Evolutionary conservation across 2,888 invertebrate species (phyloP).

Genomic region (Drosophila mettleri): DNA sequence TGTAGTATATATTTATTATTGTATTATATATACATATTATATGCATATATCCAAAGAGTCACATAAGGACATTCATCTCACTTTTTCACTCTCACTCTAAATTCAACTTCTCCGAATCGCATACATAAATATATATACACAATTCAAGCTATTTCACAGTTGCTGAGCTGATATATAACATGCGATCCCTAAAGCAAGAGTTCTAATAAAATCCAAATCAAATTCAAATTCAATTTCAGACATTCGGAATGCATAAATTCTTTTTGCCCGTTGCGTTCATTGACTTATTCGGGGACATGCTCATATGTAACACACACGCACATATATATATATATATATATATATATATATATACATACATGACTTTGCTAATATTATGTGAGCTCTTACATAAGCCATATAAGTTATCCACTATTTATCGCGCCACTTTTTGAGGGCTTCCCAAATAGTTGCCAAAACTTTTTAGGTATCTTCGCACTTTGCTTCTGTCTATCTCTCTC

Average conservation of each 20-base stretch:
- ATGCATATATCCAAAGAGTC: not conserved
- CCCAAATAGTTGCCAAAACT: not conserved
- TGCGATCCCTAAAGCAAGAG: constrained; percentile 19
- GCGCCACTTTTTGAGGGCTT: constrained; percentile 34
- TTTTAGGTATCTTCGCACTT: not conserved
- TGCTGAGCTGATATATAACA: not conserved
- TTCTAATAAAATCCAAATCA: constrained; percentile 6
- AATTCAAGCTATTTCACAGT: constrained; percentile 22
- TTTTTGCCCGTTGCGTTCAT: constrained; percentile 26
- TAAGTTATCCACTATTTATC: constrained; percentile 21
- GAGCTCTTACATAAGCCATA: constrained; percentile 41
- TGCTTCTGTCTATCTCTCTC: no score
- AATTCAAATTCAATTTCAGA: constrained; percentile 35
- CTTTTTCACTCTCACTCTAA: constrained; percentile 38
- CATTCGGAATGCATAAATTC: constrained; percentile 45
- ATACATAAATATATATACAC: not conserved
- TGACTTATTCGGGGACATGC: constrained; percentile 43
- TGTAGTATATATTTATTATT: no score
- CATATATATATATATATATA: not conserved
- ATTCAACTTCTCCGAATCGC: not conserved
- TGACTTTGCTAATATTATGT: not conserved
- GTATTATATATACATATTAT: not conserved
- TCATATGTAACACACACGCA: constrained; percentile 7
- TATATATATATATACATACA: not conserved
- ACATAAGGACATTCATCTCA: not conserved